These are phyloP conservation scores for Mimachlamys varia DNA, from an alignment of 2,888 invertebrate genomes.

Conservation along the genomic window DNA sequence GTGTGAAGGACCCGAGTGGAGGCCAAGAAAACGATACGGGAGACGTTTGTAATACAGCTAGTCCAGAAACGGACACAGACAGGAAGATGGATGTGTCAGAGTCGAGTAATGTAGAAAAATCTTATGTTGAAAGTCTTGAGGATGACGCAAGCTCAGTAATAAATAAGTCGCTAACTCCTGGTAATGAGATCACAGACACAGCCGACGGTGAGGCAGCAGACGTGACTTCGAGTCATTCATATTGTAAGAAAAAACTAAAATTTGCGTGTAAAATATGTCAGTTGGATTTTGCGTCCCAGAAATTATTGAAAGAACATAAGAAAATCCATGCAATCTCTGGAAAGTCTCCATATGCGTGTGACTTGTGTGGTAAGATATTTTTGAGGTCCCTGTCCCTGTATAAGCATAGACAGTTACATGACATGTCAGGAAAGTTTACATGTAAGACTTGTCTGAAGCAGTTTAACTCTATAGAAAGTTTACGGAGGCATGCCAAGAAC, in stretches of 20 bases:
- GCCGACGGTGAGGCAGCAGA: not conserved
- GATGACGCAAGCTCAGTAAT: not conserved
- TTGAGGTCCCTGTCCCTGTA: not conserved
- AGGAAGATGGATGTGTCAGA: not conserved
- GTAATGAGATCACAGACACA: not conserved
- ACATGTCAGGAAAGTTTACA: not conserved
- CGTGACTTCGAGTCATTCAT: not conserved
- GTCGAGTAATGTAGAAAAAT: not conserved
- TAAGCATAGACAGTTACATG: not conserved
- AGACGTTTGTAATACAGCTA: not conserved
- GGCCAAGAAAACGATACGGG: not conserved
- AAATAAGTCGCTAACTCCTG: not conserved
- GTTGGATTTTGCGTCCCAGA: not conserved
- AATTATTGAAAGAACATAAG: not conserved
- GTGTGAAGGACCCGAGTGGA: not conserved
- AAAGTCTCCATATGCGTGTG: not conserved
- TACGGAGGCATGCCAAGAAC: not conserved
- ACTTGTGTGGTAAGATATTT: conserved; percentile 22
- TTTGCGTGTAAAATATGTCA: not conserved
- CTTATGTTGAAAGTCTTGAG: not conserved
- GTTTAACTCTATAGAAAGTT: conserved; percentile 19
- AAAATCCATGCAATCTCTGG: not conserved
- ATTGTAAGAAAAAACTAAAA: not conserved
- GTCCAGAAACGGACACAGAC: not conserved
- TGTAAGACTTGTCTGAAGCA: conserved; percentile 11